Base-by-base conservation (phyloP, 1,140 invertebrate species). In the Nomia melanderi region DNA sequence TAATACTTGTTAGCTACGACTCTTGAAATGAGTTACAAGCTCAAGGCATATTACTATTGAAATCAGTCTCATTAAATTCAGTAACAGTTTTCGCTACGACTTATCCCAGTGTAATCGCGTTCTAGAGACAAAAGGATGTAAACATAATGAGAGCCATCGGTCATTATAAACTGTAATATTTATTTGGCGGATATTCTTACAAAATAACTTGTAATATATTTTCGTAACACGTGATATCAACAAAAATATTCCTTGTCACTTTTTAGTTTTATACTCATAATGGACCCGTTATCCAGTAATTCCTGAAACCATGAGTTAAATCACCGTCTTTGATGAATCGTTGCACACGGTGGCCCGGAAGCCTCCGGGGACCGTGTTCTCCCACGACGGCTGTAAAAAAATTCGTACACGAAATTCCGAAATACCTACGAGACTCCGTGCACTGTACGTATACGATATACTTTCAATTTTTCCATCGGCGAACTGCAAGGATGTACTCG, bases 171-270 rank as follows among this genome's bases (percentile, higher is more conserved):
- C 64, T 86, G 67, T 64, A 83, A 75, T 82, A 69, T 82, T 83
- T 86, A 87, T 88, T 89, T 88, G 63, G 67, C 67, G 64, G 79
- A 86, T 70, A 84, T 78, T 79, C 64, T 89, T 90, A 90, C 79
- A 90, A 90, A 90, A 90, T 90, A 90, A 88, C 36, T 84, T 75
- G 56, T 86, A 78, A 83, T 83, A 85, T 86, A 80, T 83, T 83
- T 88, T 88, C 66, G 82, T 81, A 89, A 84, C 85, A 87, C 66
- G 78, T 70, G 72, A 81, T 69, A 81, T 56, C 80, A 86, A 90
- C 83, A 90, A 89, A 90, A 90, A 90, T 90, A 90, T 82, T 78
- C 64, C 78, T 80, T 47, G 64, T 83, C 54, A 77, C 44, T 73
- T 50, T 72, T 77, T 44, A 65, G 66, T 53, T 72, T 72, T 85